A percentile compares a stretch with the other conserved stretches of the same genome.
phyloP scores from a whole-genome alignment of 2,888 invertebrate species.

The Theretra japonica region DNA sequence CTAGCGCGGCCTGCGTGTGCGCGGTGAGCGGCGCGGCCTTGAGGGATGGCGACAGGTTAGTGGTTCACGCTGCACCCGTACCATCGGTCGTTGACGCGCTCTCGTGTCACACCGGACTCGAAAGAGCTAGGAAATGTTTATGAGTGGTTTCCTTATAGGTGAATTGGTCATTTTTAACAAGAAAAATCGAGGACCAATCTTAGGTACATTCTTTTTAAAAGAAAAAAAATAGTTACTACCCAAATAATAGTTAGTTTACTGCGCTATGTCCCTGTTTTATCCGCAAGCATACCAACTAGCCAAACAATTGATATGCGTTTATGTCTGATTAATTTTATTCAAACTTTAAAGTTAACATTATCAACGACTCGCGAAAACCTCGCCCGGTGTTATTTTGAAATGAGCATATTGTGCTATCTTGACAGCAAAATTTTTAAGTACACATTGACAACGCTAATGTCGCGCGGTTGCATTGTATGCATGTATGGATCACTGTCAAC shows the following conservation, averaged over 20 bases:
- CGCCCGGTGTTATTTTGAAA: neutral
- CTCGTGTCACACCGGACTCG: neutral
- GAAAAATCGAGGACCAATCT: too few species aligned
- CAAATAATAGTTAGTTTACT: too few species aligned
- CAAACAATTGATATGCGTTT: too few species aligned
- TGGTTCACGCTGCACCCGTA: neutral
- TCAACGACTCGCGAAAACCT: neutral
- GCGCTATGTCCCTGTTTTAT: too few species aligned
- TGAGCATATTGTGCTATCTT: neutral
- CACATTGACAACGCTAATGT: neutral
- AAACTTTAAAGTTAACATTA: neutral
- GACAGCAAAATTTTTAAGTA: neutral
- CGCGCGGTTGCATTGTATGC: too few species aligned
- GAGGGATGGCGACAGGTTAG: conserved; percentile 34
- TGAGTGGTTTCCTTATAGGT: too few species aligned
- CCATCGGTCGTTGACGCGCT: neutral
- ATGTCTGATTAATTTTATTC: too few species aligned
- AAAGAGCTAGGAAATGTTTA: neutral
- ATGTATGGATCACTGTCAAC: too few species aligned
- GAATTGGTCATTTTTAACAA: too few species aligned
- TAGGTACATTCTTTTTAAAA: too few species aligned
- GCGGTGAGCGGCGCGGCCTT: conserved; percentile 54
- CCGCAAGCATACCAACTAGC: too few species aligned
- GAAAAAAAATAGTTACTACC: too few species aligned
- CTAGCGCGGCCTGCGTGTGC: neutral